Base-by-base conservation (phyloP, 1,140 invertebrate species). In the Thaumatotibia leucotreta region DNA sequence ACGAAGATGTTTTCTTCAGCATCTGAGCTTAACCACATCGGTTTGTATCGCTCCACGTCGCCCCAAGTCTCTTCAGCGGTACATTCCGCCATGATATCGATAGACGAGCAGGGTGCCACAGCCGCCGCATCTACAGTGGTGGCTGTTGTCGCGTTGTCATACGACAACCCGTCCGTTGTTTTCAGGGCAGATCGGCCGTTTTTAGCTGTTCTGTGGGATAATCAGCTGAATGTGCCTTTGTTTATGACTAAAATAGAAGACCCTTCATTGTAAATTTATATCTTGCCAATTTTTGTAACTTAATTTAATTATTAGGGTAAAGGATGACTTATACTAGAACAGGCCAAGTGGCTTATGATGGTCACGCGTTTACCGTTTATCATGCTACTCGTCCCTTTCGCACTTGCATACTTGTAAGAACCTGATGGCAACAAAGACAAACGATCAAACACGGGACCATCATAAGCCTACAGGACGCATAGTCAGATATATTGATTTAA, bases 61-160 rank as follows among this genome's bases (percentile, higher is more conserved):
- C 80, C 89, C 5, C 86, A 87, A 69, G 92, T 96, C 1, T 92
- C 91, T 10, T 91, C 92, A 45, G 92, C 95, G 4, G 32, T 95
- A 6, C 96, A 96, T 73, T 95, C 95, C 71, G 93, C 94, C 1
- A 93, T 92, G 73, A 92, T 97, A 61, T 92, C 94, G 58, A 93
- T 96, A 0, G 94, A 95, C 69, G 96, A 97, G 81, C 84, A 94
- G 70, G 96, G 96, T 17, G 94, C 93, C 4, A 90, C 93, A 45
- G 95, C 95, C 22, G 92, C 95, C 2, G 95, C 94, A 4, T 93
- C 93, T 2, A 94, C 95, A 68, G 92, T 92, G 74, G 92, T 91
- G 32, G 76, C 85, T 14, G 91, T 93, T 0, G 89, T 94, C 35
- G 93, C 94, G 1, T 75, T 95, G 27, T 94, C 94, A 73, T 91